Conservation (phyloP, 1,140 invertebrate genomes). For the Contarinia nasturtii region DNA sequence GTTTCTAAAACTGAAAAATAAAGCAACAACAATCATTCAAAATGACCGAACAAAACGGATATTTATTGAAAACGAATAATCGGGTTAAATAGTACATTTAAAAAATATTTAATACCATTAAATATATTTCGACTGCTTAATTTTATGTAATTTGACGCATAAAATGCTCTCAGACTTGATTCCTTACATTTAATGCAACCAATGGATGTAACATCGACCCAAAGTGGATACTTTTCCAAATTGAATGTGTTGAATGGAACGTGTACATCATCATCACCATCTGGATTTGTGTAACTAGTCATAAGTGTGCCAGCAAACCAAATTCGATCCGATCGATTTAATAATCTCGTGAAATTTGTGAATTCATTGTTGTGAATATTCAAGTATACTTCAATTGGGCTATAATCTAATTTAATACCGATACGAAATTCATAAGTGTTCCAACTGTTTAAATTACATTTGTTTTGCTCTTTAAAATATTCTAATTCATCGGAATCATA, state of each 20-base stretch:
- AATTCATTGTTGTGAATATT: constrained; percentile 37
- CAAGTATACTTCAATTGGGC: constrained; percentile 36
- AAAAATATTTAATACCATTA: constrained; percentile 43
- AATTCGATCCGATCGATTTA: constrained; percentile 46
- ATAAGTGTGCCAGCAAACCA: constrained; percentile 42
- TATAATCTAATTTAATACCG: constrained; percentile 37
- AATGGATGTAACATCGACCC: constrained; percentile 38
- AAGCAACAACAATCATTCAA: too few species aligned
- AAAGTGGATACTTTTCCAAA: constrained; percentile 33
- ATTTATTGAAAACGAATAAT: too few species aligned
- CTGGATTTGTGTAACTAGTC: constrained; percentile 6
- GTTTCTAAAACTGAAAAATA: too few species aligned
- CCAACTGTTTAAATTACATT: constrained; percentile 48
- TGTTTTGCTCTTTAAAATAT: constrained; percentile 27
- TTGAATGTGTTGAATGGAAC: constrained; percentile 20
- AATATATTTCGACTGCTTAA: constrained; percentile 34
- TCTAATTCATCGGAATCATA: constrained; percentile 26
- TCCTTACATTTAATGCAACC: constrained; percentile 45
- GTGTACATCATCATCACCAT: constrained; percentile 8
- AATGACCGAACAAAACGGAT: too few species aligned
- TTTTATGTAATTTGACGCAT: constrained; percentile 24
- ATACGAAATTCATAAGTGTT: constrained; percentile 53
- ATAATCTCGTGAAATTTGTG: constrained; percentile 43
- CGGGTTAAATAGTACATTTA: constrained; percentile 58
- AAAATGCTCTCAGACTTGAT: constrained; percentile 28